Base-by-base conservation (phyloP, 2,797 vertebrate genomes). In the Gobio occitaniae region DNA sequence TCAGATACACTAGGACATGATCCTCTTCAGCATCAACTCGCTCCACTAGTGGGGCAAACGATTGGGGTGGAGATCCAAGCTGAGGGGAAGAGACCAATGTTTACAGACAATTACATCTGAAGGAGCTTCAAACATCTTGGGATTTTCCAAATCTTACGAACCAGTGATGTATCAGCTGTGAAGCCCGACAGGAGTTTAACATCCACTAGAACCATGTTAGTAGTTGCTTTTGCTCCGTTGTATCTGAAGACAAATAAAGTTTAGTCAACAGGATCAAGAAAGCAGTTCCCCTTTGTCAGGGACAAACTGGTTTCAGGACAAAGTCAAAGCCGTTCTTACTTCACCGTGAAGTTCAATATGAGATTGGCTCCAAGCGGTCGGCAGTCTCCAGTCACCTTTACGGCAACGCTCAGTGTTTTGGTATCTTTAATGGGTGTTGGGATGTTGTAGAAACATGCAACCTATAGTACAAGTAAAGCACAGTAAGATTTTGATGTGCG, bases 331-430 rank as follows among this genome's bases (percentile, higher is more conserved):
- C 32, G 1, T 36, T n/a, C 78, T 69, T 44, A 81, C 79, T 2
- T 70, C 12, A 80, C 78, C 0, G 13, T 81, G 19, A 81, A 41
- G 36, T 3, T 69, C 17, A 80, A 21, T 19, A 25, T 6, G 16
- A 80, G 65, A 69, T 38, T 16, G 0, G 25, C 1, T 54, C 29
- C 44, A 21, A 0, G 29, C 0, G 2, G 10, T 15, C 10, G 17
- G 15, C 77, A 79, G 13, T 79, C 41, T 48, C 59, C 25, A 0
- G 7, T 11, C n/a, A 65, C 63, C 6, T 41, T 54, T 0, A 4
- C 19, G 0, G 25, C 3, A 2, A 69, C 13, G 0, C 29, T 11
- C 4, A 80, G 11, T 0, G 65, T 54, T 1, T 2, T 41, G 12
- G 32, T 0, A 0, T 0, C 17, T 52, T 25, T 12, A 54, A 17